A percentile compares a stretch with the other conserved stretches of the same genome.
Conservation (phyloP, 2,888 invertebrate genomes). For the Oasisia sp. region DNA sequence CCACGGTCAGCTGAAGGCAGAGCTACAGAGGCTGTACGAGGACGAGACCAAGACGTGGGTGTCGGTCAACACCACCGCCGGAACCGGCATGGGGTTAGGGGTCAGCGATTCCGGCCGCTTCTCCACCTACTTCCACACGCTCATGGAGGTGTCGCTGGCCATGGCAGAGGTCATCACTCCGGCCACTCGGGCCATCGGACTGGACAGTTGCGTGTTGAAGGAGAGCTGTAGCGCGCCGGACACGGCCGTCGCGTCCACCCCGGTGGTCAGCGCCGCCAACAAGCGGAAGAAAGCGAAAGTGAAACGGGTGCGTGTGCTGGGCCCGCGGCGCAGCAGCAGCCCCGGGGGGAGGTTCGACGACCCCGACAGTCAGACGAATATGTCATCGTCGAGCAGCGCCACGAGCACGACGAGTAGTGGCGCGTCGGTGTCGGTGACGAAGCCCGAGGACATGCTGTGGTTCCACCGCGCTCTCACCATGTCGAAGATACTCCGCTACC, state of each 20-base stretch:
- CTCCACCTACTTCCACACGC: slow-evolving; percentile 61
- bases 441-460: slow-evolving; percentile 61
- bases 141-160: slow-evolving; percentile 60
- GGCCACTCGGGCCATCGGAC: slow-evolving; percentile 26
- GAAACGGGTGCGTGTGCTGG: slow-evolving; percentile 46
- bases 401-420: slow-evolving; percentile 34
- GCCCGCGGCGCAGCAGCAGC: slow-evolving; percentile 32
- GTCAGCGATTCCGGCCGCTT: slow-evolving; percentile 57
- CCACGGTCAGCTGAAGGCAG: slow-evolving; percentile 55
- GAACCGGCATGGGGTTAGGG: slow-evolving; percentile 55
- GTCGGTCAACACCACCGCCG: slow-evolving; percentile 48
- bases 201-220: neutral
- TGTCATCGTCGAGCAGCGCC: slow-evolving; percentile 26
- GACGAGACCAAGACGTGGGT: slow-evolving; percentile 59
- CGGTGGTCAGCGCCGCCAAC: slow-evolving; percentile 44
- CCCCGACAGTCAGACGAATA: slow-evolving; percentile 7
- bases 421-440: slow-evolving; percentile 31
- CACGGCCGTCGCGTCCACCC: slow-evolving; percentile 41
- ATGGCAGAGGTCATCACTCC: slow-evolving; percentile 53
- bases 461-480: slow-evolving; percentile 59
- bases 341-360: neutral
- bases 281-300: slow-evolving; percentile 62
- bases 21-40: slow-evolving; percentile 58
- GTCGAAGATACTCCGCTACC: slow-evolving; percentile 58
- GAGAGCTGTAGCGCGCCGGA: neutral